These are phyloP conservation scores for Temnothorax unifasciatus DNA, from an alignment of 2,888 invertebrate species.

Conservation along the genomic window DNA sequence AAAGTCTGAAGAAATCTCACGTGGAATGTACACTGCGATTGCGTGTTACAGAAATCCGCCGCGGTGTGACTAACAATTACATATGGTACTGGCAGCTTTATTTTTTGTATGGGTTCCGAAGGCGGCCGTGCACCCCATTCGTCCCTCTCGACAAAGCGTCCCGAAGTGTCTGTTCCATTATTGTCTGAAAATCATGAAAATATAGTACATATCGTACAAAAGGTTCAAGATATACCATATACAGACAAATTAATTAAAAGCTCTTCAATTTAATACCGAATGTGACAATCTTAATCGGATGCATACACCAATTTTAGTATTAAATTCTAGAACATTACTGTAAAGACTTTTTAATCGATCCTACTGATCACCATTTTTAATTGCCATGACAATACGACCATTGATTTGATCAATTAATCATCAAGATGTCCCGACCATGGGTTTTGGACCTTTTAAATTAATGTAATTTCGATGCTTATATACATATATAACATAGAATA, in stretches of 20 bases:
- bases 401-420: no score
- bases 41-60: slow-evolving; percentile 81
- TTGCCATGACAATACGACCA: no score
- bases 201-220: background rate
- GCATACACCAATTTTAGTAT: no score
- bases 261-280: background rate
- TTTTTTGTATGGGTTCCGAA: slow-evolving; percentile 49
- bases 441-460: no score
- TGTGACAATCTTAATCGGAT: no score
- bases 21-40: slow-evolving; percentile 75
- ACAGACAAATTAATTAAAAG: background rate
- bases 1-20: slow-evolving; percentile 86
- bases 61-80: slow-evolving; percentile 83
- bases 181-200: slow-evolving; percentile 66
- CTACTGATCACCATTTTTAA: no score
- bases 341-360: no score
- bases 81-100: slow-evolving; percentile 81
- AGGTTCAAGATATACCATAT: background rate
- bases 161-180: slow-evolving; percentile 56
- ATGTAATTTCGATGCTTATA: no score
- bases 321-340: no score
- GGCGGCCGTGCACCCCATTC: slow-evolving; percentile 91
- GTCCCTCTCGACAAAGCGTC: slow-evolving; percentile 87
- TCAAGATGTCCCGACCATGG: no score
- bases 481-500: background rate